Percentiles rank a stretch among this genome's conserved stretches.
Evolutionary conservation across 2,888 invertebrate genomes (phyloP).

Genomic region (Cryptocephalus primarius): DNA sequence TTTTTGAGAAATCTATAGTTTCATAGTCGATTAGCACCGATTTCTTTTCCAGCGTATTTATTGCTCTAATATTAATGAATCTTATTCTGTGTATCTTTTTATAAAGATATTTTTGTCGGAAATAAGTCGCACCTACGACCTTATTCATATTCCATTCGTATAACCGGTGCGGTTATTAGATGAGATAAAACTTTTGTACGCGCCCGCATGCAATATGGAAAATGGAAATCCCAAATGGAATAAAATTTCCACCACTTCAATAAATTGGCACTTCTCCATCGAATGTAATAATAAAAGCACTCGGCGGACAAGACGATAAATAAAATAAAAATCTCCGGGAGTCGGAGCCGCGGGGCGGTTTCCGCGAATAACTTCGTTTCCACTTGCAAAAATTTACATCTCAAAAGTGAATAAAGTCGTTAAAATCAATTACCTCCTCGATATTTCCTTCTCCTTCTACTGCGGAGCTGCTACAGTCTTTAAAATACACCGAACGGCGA

Average conservation of each 20-base stretch:
- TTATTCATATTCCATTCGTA: no score
- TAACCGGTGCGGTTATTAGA: neutral
- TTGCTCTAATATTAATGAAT: no score
- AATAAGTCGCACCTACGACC: no score
- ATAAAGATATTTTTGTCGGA: no score
- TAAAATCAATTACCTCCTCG: slow-evolving; percentile 21
- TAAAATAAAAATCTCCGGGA: slow-evolving; percentile 25
- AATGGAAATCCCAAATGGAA: slow-evolving; percentile 34
- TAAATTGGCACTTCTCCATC: slow-evolving; percentile 31
- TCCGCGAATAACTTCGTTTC: slow-evolving; percentile 15
- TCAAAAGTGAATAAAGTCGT: slow-evolving; percentile 15
- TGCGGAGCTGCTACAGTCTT: no score
- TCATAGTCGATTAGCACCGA: no score
- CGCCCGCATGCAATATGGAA: slow-evolving; percentile 13
- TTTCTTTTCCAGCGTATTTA: no score
- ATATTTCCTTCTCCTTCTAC: neutral
- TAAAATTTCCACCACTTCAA: slow-evolving; percentile 32
- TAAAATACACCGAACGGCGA: slow-evolving; percentile 21
- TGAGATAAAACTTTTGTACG: neutral
- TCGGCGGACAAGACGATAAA: slow-evolving; percentile 16
- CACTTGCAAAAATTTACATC: slow-evolving; percentile 13
- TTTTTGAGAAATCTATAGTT: no score
- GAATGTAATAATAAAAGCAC: slow-evolving; percentile 26
- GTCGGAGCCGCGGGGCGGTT: slow-evolving; percentile 12
- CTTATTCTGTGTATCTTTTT: no score